These are phyloP conservation scores for Antrozous pallidus DNA, from an alignment of 2,797 vertebrate species.

Conservation along the genomic window DNA sequence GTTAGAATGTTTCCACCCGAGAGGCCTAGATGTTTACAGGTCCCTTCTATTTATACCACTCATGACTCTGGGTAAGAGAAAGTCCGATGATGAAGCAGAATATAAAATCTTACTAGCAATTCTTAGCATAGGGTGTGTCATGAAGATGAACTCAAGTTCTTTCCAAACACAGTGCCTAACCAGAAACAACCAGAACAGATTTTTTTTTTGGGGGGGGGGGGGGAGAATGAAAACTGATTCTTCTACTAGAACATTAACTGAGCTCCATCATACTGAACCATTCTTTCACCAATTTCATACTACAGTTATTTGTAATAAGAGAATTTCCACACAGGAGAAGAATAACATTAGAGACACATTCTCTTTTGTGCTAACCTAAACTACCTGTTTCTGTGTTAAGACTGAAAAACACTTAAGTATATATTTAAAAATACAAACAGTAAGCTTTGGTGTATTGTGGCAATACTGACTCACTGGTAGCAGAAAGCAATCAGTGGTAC, in stretches of 20 bases:
- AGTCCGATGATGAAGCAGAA: not conserved
- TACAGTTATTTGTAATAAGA: slow-evolving; percentile 19
- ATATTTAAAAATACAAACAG: slow-evolving; percentile 19
- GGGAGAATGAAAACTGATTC: not conserved
- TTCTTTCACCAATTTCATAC: slow-evolving; percentile 16
- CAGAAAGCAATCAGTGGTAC: slow-evolving; percentile 5
- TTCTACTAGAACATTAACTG: slow-evolving; percentile 36
- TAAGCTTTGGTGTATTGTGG: not conserved
- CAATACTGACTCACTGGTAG: not conserved
- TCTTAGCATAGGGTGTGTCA: not conserved
- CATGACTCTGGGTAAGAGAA: not conserved
- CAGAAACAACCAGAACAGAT: not conserved
- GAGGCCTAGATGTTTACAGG: not conserved
- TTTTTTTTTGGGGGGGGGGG: too few relatives aligned
- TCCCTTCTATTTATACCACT: slow-evolving; percentile 9
- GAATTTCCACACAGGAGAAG: not conserved
- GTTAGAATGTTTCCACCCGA: slow-evolving; percentile 5
- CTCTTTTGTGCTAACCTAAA: slow-evolving; percentile 19
- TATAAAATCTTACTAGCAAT: slow-evolving; percentile 28
- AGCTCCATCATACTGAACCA: not conserved
- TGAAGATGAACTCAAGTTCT: slow-evolving; percentile 41
- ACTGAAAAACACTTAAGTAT: slow-evolving; percentile 24
- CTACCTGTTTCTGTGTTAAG: slow-evolving; percentile 5
- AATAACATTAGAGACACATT: not conserved
- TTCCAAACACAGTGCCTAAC: not conserved